Conservation (phyloP, 2,113 vertebrate genomes). For the Chloroceryle aenea region DNA sequence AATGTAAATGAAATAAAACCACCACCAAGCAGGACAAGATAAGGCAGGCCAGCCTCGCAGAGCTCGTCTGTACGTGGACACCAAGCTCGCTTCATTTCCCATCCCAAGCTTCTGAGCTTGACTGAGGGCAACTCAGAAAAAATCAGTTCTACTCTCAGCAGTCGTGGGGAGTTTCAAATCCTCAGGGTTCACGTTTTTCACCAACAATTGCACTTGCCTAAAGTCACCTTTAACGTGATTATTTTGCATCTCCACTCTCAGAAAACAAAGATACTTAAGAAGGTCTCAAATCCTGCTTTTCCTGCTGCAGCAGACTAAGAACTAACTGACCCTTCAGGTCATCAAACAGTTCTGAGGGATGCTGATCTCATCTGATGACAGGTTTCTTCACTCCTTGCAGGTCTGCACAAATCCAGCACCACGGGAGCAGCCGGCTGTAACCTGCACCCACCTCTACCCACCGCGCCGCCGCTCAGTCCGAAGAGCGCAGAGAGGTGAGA, state of each 20-base stretch:
- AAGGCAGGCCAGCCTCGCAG: neutral
- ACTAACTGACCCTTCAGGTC: neutral
- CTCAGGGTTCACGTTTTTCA: neutral
- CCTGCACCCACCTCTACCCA: neutral
- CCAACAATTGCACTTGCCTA: neutral
- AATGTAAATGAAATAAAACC: neutral
- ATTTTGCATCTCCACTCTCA: neutral
- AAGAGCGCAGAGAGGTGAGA: neutral
- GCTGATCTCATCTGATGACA: neutral
- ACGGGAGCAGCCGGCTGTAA: fast-evolving
- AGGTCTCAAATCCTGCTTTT: neutral
- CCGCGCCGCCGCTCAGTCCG: neutral
- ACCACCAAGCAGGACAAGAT: neutral
- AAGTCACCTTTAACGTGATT: neutral
- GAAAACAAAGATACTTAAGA: neutral
- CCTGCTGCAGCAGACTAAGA: neutral
- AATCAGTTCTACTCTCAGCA: neutral
- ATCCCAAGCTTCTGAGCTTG: neutral
- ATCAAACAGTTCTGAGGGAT: neutral
- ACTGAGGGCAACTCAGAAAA: fast-evolving
- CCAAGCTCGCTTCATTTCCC: neutral
- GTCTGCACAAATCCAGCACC: neutral
- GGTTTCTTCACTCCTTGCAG: neutral
- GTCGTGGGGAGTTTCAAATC: neutral
- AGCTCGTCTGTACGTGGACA: neutral